Evolutionary conservation across 2,888 invertebrate genomes (phyloP).

Genomic region (Phortica okadai): DNA sequence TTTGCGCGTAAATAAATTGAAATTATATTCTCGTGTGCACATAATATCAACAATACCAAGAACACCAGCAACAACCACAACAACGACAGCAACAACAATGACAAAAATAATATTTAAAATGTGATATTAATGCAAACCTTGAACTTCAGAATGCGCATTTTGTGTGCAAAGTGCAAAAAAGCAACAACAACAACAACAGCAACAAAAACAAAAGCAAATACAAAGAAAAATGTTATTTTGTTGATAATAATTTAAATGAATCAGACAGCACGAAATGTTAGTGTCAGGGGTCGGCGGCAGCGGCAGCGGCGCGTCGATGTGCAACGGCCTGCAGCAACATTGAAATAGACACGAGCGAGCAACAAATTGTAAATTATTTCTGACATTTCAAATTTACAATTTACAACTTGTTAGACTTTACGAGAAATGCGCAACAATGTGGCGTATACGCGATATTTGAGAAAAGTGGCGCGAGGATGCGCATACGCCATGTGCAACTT

Average conservation of each 20-base stretch:
- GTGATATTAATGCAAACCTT: slow-evolving; percentile 33
- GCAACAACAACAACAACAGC: too few species aligned
- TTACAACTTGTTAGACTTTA: not conserved
- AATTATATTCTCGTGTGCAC: not conserved
- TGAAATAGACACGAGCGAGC: too few species aligned
- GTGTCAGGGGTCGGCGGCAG: not conserved
- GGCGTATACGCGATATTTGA: not conserved
- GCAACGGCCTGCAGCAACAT: not conserved
- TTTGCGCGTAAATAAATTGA: not conserved
- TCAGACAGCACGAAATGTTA: not conserved
- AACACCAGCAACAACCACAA: not conserved
- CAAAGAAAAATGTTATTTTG: not conserved
- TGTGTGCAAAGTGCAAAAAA: not conserved
- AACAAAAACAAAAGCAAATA: too few species aligned
- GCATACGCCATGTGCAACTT: not conserved
- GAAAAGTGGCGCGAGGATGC: slow-evolving; percentile 16
- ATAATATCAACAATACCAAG: not conserved
- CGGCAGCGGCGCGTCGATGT: not conserved
- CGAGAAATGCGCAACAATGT: not conserved
- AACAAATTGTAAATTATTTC: too few species aligned
- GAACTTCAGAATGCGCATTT: slow-evolving; percentile 41
- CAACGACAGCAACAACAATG: not conserved
- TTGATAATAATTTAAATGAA: not conserved
- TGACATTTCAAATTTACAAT: not conserved
- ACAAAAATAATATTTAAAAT: slow-evolving; percentile 5